Percentiles rank a stretch among this genome's conserved stretches.
Evolutionary conservation across 2,797 vertebrate species (phyloP).

Genomic region (Rachycentron canadum): DNA sequence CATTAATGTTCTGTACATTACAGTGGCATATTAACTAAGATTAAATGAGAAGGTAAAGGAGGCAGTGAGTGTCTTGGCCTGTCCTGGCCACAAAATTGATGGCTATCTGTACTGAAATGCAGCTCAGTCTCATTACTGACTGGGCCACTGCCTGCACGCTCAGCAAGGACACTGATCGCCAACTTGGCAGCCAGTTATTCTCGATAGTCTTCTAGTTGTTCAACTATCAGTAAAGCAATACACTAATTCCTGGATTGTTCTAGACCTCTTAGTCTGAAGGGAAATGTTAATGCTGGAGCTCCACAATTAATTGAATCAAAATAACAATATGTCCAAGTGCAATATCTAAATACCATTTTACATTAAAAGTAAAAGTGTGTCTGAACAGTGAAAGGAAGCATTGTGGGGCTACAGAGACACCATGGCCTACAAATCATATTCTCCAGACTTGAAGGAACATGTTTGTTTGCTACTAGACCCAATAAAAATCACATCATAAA

Average conservation of each 20-base stretch:
- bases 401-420: too few relatives aligned
- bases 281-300: background rate
- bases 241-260: background rate
- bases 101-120: conserved; percentile 27
- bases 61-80: background rate
- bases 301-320: too few relatives aligned
- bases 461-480: too few relatives aligned
- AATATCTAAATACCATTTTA: too few relatives aligned
- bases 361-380: too few relatives aligned
- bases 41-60: background rate
- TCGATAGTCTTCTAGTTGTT: background rate
- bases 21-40: too few relatives aligned
- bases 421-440: too few relatives aligned
- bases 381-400: too few relatives aligned
- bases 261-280: background rate
- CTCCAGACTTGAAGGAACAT: too few relatives aligned
- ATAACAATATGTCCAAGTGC: too few relatives aligned
- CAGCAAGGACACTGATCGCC: conserved; percentile 1
- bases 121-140: background rate
- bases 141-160: conserved; percentile 1
- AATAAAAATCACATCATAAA: too few relatives aligned
- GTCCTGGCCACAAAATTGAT: background rate
- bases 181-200: background rate
- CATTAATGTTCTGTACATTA: background rate
- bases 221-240: background rate